Evolutionary conservation across 2,888 invertebrate genomes (phyloP), one percentile per base, ranked within the genome.

Genomic region (Erynnis tages): DNA sequence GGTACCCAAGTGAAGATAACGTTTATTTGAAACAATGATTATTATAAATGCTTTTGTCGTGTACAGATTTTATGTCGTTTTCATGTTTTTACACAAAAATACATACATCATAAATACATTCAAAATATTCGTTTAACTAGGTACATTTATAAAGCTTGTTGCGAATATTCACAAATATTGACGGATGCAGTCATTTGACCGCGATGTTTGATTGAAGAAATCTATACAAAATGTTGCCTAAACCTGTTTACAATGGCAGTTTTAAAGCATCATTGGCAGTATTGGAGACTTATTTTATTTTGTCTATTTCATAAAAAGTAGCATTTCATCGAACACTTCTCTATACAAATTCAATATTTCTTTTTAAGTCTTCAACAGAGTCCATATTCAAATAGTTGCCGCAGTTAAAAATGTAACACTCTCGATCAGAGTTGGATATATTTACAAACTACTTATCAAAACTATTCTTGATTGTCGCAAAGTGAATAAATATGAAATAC

Each of bases 81-180:
- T 78, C 79, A 68, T 68, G 56, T 63, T 11, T 69, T 66, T 74
- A 74, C 69, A 67, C 69, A 69, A 69, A 64, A 67, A 67, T 71
- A 74, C 68, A 74, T 76, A 80, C 63, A 74, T 71, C 58, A 81
- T 82, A 81, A 82, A 80, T 82, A 79, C 76, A 71, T 73, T 71
- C 67, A 73, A 69, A 67, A 71, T 73, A 72, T 73, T 70, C 74
- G 62, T 73, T 68, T 76, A 72, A 68, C 71, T 76, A 78, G 76
- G 73, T 80, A 79, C 80, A 76, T 75, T 69, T 73, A 76, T 80
- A 79, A 81, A 82, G 76, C 76, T 80, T 79, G 67, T 66, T 76
- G 73, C 69, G 72, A n/a, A 11, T 49, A 45, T 34, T 45, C 25
- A 49, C 41, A 49, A 35, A 49, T 13, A 50, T 48, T 55, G 53